Evolutionary conservation across 2,797 vertebrate species (phyloP), one percentile per base, ranked within the genome.

Genomic region (Spinus pinus): DNA sequence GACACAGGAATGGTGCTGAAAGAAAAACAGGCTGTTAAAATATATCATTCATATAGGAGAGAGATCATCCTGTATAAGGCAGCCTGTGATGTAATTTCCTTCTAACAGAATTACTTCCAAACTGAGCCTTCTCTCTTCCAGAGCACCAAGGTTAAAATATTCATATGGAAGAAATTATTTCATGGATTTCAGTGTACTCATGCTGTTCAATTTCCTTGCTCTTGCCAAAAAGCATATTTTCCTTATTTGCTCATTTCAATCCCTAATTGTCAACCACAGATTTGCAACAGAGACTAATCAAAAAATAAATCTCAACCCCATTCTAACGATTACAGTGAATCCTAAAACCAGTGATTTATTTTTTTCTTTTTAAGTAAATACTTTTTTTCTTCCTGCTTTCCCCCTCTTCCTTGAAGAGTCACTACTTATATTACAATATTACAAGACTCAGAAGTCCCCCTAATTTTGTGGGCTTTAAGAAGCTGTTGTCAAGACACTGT

Each of bases 1-100:
- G 99, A 90, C 99, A 99, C 70, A 99, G 95, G 97, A 99, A 99
- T 8, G 99, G 99, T 41, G 99, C 99, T 99, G 62, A 64, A 61
- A 50, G 56, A 88, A 67, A 90, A 86, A 54, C 0, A 62, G 23
- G 5, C 31, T 66, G 61, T 93, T 90, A 87, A 65, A 92, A 81
- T 24, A 33, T 2, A 70, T 24, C 9, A 24, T 44, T 92, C 31
- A 33, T 27, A 56, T 6, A 57, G 39, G 28, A 90, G 20, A 94
- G 35, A 64, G 28, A 81, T 56, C 27, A n/a, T 41, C 35, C 47
- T 78, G 10, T 9, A n/a, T 39, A 64, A 15, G 30, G 60, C 60
- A 75, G 25, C 28, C 35, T 53, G n/a, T 31, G 39, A 58, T 19
- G 25, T 14, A 8, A 71, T 70, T 86, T 91, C 14, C 61, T 77